Base-by-base conservation (phyloP, 2,797 vertebrate genomes). In the Acrossocheilus wenchowensis region DNA sequence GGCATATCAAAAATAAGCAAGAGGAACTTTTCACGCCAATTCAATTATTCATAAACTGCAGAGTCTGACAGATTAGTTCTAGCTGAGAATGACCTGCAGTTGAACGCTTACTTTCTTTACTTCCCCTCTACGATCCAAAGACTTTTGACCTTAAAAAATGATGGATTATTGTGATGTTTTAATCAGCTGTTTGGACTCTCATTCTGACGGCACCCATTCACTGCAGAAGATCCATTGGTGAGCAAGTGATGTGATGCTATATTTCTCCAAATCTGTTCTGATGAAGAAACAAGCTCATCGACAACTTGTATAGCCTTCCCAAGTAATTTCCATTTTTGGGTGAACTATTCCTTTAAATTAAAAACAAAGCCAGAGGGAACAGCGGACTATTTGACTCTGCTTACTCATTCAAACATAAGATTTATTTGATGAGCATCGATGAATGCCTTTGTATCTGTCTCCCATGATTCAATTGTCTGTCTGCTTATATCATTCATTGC, bases 371-470 rank as follows among this genome's bases (percentile, higher is more conserved):
- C 10, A 54, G 7, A 54, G 10, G n/a, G 5, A 68, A 68, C 19
- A n/a, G 12, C 17, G 8, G 41, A 36, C 26, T n/a, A 0, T 64
- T 8, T 45, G 82, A 68, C 43, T 52, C 73, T 4, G 21, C 43
- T 41, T 39, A 26, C 43, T 66, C 82, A 75, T 26, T 26, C 30
- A 52, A 52, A 66, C 73, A 39, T 14, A 34, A 41, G 23, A 41
- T 52, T 84, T 68, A 84, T 77, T 54, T 77, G 30, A 66, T 77
- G 62, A 78, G 62, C 45, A 84, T 78, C 39, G 60, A 68, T 41
- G 6, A 68, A 41, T 23, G 30, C 71, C 36, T 66, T 78, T 68
- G 68, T 68, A 84, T 9, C 83, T 2, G 34, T 78, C 60, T 78
- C 60, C 21, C 60, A 14, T 36, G 21, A 41, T 41, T 68, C 34